These are phyloP conservation scores for Callionymus lyra DNA, from an alignment of 2,113 vertebrate species.

Conservation along the genomic window DNA sequence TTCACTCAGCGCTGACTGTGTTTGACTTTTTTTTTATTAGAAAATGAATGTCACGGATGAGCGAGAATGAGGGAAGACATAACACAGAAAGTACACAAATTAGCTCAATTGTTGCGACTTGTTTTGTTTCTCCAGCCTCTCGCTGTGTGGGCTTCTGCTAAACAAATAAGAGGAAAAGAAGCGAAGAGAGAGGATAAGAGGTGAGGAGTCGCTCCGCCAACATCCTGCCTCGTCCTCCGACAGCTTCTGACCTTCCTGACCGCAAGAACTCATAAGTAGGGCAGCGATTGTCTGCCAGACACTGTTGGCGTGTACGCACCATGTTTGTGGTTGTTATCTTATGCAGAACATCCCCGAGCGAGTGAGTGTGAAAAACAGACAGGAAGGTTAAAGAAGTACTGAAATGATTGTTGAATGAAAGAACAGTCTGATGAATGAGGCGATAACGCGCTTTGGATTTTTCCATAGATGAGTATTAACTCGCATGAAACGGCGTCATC, in stretches of 20 bases:
- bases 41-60: slow-evolving; percentile 17
- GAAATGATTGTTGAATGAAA: too few relatives aligned
- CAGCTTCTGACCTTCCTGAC: slow-evolving; percentile 11
- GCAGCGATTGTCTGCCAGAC: slow-evolving; percentile 1
- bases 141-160: slow-evolving; percentile 31
- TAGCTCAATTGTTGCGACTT: slow-evolving; percentile 13
- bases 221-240: slow-evolving; percentile 45
- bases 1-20: too few relatives aligned
- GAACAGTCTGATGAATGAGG: too few relatives aligned
- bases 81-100: slow-evolving; percentile 6
- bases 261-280: slow-evolving; percentile 16
- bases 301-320: slow-evolving; percentile 12
- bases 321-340: slow-evolving; percentile 12
- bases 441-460: too few relatives aligned
- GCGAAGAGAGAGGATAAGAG: slow-evolving; percentile 34
- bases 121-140: slow-evolving; percentile 12
- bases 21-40: too few relatives aligned
- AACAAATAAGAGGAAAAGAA: slow-evolving; percentile 26
- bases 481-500: too few relatives aligned
- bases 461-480: too few relatives aligned
- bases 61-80: slow-evolving; percentile 14
- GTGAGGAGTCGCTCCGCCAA: slow-evolving; percentile 33
- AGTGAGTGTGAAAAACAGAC: too few relatives aligned
- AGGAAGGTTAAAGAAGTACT: too few relatives aligned
- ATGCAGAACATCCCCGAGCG: too few relatives aligned